Conservation (phyloP, 2,113 vertebrate genomes). For the Microtus ochrogaster region DNA sequence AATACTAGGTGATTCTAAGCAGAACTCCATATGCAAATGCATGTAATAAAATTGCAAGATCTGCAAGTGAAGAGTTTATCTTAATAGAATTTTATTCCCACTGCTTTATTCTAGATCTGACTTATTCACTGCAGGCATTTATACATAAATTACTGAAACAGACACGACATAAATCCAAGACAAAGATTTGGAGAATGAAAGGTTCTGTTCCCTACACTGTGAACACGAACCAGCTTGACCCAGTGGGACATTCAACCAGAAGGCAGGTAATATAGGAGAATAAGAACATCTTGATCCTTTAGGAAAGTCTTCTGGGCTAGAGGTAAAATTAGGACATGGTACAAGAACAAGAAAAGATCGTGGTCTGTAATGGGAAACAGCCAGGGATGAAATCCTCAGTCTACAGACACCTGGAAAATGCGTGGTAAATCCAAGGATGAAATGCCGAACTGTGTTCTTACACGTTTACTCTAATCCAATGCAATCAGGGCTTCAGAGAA, state of each 20-base stretch:
- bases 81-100: not conserved
- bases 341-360: not conserved
- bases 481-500: rapidly evolving
- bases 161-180: not conserved
- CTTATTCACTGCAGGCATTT: not conserved
- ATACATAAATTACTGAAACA: not conserved
- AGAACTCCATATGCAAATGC: not conserved
- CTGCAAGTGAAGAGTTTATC: not conserved
- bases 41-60: not conserved
- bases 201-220: not conserved
- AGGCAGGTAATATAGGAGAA: not conserved
- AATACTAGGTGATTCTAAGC: not conserved
- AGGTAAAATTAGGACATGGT: rapidly evolving
- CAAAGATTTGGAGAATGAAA: not conserved
- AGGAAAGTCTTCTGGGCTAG: not conserved
- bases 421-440: not conserved
- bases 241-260: not conserved
- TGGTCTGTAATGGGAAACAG: not conserved
- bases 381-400: not conserved
- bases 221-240: rapidly evolving
- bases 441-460: not conserved
- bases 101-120: not conserved
- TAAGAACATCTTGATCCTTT: not conserved
- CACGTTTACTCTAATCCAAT: not conserved
- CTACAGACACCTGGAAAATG: not conserved